phyloP scores from a whole-genome alignment of 2,113 vertebrate genomes.

The Micromys minutus region DNA sequence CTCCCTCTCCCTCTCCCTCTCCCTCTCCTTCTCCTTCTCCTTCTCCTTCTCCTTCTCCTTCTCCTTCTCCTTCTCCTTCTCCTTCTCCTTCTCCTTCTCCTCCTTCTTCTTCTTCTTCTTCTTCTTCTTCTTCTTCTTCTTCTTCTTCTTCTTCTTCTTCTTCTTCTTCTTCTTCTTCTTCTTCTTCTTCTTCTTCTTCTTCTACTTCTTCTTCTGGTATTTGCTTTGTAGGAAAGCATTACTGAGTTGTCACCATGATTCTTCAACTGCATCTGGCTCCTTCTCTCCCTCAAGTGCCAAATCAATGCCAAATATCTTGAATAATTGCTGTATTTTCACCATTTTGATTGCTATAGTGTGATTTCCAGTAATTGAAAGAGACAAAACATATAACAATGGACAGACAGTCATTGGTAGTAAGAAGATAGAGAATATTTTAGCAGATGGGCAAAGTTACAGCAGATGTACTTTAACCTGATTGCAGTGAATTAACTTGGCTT shows the following conservation, averaged over 20 bases:
- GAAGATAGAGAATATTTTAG: not conserved
- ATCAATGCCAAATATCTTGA: not conserved
- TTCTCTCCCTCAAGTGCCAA: not conserved
- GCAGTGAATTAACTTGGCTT: not conserved
- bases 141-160: too few species aligned
- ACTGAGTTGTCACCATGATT: not conserved
- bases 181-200: too few species aligned
- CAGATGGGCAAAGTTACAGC: not conserved
- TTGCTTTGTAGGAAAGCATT: not conserved
- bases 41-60: too few species aligned
- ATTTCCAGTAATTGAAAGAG: not conserved
- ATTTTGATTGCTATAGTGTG: constrained; percentile 5
- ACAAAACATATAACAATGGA: not conserved
- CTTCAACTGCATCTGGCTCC: not conserved
- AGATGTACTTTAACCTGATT: not conserved
- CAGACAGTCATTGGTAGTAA: not conserved
- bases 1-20: too few species aligned
- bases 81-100: too few species aligned
- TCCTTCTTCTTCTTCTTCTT: too few species aligned
- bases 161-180: too few species aligned
- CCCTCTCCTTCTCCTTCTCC: too few species aligned
- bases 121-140: too few species aligned
- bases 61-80: too few species aligned
- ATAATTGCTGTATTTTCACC: constrained; percentile 1
- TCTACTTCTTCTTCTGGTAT: not conserved